phyloP scores from a whole-genome alignment of 2,888 invertebrate species.

The Escarpia spicata region DNA sequence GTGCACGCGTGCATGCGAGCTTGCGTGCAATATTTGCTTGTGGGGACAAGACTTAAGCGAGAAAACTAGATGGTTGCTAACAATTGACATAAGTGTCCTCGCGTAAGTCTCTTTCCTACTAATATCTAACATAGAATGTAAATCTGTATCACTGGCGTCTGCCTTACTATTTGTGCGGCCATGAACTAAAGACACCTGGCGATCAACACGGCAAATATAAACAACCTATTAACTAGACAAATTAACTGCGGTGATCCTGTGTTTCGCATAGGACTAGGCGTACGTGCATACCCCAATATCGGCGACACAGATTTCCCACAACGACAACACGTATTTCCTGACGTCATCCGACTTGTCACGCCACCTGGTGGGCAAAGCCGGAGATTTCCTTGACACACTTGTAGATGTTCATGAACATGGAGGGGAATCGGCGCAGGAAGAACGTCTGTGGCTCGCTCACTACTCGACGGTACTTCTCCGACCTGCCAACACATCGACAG shows the following conservation, averaged over 20 bases:
- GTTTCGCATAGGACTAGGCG: too few species aligned
- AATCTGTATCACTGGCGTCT: background rate
- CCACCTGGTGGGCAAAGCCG: constrained; percentile 40
- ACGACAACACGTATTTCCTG: too few species aligned
- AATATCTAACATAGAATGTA: background rate
- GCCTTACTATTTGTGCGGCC: background rate
- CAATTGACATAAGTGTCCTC: background rate
- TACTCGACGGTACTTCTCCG: constrained; percentile 45
- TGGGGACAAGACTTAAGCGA: background rate
- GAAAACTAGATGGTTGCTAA: background rate
- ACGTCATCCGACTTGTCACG: background rate
- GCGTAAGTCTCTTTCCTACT: background rate
- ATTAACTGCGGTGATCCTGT: too few species aligned
- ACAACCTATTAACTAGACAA: background rate
- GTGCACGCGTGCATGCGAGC: background rate
- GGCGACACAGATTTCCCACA: background rate
- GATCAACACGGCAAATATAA: background rate
- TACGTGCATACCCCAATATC: too few species aligned
- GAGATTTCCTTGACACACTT: constrained; percentile 49
- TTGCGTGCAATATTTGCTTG: background rate
- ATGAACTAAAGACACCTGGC: background rate
- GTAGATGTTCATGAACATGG: constrained; percentile 55
- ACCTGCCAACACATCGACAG: constrained; percentile 28
- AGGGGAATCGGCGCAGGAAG: constrained; percentile 51
- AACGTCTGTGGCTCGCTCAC: constrained; percentile 56